Evolutionary conservation across 2,113 vertebrate species (phyloP), one percentile per base, ranked within the genome.

Genomic region (Siphamia tubifer): DNA sequence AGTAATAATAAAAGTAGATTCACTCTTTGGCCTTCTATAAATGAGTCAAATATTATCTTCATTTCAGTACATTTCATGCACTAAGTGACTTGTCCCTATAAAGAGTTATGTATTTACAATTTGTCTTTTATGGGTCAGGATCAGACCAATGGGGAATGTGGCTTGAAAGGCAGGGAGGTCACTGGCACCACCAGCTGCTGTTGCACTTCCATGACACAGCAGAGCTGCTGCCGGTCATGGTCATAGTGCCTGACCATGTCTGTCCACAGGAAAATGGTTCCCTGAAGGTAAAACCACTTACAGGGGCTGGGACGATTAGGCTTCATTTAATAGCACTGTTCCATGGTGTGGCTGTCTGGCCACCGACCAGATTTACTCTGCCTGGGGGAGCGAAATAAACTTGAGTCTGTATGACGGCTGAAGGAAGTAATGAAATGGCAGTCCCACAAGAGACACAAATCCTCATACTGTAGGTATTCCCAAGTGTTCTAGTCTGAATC

Each of bases 231-330:
- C 43, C 48, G 64, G 76, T 74, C 78, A 81, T 24, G 63, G 70
- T 10, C 27, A n/a, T 2, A 66, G 56, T 13, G 17, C 48, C 65
- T 16, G 73, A 77, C 83, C 60, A 21, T 57, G 82, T 65, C 77
- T 57, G 60, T 61, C 55, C 4, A 0, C 3, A 60, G 67, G 9
- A 51, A 49, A 78, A 81, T 34, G 75, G 35, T 55, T 81, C 85
- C 85, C 84, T n/a, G 32, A 82, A 80, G 83, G 81, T 70, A 77
- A 75, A 62, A 86, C 15, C 71, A 77, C 78, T 85, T 65, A 74
- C 35, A 61, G 36, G n/a, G 56, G 57, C 40, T 20, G 23, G 36
- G 53, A 38, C 72, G 62, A 82, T 87, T 84, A 83, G 72, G 74
- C 60, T 68, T 72, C 58, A 36, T 74, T 87, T 83, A 84, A 86